phyloP scores from a whole-genome alignment of 2,888 invertebrate species.

The Seira musarum region DNA sequence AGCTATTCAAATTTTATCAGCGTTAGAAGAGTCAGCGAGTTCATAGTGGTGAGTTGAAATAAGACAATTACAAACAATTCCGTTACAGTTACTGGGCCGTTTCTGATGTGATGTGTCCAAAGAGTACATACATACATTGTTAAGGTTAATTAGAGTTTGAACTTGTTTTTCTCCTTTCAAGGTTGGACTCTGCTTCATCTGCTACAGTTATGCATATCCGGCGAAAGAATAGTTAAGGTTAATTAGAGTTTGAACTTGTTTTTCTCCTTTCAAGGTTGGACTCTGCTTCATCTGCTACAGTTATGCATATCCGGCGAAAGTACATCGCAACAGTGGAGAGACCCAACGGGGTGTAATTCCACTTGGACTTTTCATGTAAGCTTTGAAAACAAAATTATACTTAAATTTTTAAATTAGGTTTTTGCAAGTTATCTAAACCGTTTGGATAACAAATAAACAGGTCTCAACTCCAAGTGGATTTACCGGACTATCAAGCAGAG shows the following conservation, averaged over 20 bases:
- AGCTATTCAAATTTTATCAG: conserved; percentile 10
- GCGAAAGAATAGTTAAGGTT: no score
- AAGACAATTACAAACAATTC: neutral
- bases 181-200: neutral
- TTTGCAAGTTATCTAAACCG: no score
- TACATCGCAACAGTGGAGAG: conserved; percentile 25
- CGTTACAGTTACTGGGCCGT: no score
- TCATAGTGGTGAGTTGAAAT: conserved; percentile 35
- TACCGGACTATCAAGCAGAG: conserved; percentile 52
- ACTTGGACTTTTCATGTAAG: conserved; percentile 45
- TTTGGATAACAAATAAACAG: no score
- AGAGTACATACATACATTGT: no score
- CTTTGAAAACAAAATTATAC: neutral
- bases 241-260: neutral
- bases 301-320: conserved; percentile 39
- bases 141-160: no score
- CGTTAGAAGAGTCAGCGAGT: conserved; percentile 18
- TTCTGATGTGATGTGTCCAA: no score
- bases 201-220: neutral
- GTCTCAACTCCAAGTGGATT: conserved; percentile 57
- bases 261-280: conserved; percentile 36
- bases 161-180: neutral
- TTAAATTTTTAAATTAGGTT: conserved; percentile 9
- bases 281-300: conserved; percentile 20
- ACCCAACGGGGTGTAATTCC: conserved; percentile 45